Conservation (phyloP, 2,888 invertebrate species). For the Auanema sp. region DNA sequence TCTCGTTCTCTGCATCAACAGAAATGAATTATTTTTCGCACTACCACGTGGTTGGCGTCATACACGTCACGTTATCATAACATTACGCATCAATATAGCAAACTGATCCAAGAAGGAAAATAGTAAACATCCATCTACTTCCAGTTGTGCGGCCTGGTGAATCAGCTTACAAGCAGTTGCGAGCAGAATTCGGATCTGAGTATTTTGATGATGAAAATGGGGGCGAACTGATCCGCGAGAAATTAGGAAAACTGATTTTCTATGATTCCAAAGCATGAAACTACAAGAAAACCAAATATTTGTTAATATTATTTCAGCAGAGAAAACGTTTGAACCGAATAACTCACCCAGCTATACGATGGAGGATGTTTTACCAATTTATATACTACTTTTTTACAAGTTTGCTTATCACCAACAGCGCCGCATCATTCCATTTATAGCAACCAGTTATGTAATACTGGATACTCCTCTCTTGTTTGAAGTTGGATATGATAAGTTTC, state of each 20-base stretch:
- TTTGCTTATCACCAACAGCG: not conserved
- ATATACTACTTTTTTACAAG: conserved; percentile 35
- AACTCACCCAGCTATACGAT: conserved; percentile 53
- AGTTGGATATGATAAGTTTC: conserved; percentile 45
- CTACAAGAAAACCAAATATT: not conserved
- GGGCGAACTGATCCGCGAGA: conserved; percentile 49
- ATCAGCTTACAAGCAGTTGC: conserved; percentile 43
- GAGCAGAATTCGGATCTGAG: conserved; percentile 51
- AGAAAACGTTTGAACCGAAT: conserved; percentile 52
- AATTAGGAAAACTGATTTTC: conserved; percentile 53
- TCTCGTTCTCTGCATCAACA: no score
- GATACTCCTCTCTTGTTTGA: conserved; percentile 60
- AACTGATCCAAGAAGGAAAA: not conserved
- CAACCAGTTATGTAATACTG: conserved; percentile 43
- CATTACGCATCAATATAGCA: no score
- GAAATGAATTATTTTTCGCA: no score
- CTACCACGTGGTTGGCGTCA: no score
- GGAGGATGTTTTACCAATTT: conserved; percentile 49
- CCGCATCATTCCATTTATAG: conserved; percentile 8
- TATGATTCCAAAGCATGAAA: conserved; percentile 42
- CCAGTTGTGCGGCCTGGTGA: conserved; percentile 58
- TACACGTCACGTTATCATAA: no score
- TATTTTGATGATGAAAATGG: conserved; percentile 58
- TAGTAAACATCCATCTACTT: conserved; percentile 16
- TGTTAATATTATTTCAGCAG: conserved; percentile 29